These are phyloP conservation scores for Aphodius sticticus DNA, from an alignment of 2,888 invertebrate genomes.

Conservation along the genomic window DNA sequence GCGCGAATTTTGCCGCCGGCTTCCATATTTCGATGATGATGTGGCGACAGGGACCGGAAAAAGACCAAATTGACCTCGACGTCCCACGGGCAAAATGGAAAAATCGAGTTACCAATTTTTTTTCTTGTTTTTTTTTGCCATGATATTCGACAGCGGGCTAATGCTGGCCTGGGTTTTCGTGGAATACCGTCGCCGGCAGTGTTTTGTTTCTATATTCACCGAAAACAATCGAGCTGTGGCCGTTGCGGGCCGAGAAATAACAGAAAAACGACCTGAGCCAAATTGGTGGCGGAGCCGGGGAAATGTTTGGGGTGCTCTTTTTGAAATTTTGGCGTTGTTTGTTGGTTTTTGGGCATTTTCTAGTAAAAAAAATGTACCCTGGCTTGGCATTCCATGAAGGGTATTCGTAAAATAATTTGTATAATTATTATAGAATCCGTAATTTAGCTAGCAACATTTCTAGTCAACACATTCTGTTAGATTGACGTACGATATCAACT, in stretches of 20 bases:
- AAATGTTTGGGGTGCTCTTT: neutral
- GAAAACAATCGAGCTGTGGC: neutral
- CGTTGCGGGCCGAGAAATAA: neutral
- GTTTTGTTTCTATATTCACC: neutral
- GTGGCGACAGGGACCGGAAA: neutral
- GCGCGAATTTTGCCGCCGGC: neutral
- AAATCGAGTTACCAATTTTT: neutral
- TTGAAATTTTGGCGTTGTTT: neutral
- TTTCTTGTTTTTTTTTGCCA: neutral
- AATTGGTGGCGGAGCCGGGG: neutral
- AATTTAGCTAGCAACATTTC: too few relatives aligned
- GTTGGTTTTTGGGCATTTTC: neutral
- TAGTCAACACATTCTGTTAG: too few relatives aligned
- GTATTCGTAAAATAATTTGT: too few relatives aligned
- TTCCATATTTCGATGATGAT: neutral
- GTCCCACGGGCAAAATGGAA: neutral
- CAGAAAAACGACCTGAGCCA: neutral
- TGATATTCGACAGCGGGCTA: neutral
- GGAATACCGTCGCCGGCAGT: neutral
- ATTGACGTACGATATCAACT: too few relatives aligned
- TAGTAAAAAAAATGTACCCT: neutral
- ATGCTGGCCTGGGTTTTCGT: neutral
- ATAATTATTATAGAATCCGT: too few relatives aligned
- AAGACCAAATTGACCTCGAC: neutral
- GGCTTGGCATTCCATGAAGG: too few relatives aligned